Base-by-base conservation (phyloP, 1,140 invertebrate species). In the Arion vulgaris region DNA sequence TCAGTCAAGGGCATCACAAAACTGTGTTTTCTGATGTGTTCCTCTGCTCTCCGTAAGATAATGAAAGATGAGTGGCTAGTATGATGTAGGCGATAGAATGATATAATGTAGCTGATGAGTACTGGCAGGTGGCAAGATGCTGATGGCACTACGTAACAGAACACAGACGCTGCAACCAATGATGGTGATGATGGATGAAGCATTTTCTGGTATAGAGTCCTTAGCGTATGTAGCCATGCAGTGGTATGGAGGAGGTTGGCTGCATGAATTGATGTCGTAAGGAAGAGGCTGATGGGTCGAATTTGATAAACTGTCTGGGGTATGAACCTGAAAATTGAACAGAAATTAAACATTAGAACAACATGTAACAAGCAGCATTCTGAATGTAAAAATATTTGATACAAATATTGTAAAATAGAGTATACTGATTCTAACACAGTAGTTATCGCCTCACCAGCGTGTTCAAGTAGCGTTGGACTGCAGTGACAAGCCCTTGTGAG, bases 111-210 rank as follows among this genome's bases (percentile, higher is more conserved):
- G 76, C 68, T 81, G 83, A 53, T 82, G 85, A 66, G 51, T 13
- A 72, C 38, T 57, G 85, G 78, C 26, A 83, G 76, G 76, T 38
- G 76, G 51, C 74, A 86, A 57, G 83, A 66, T 66, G 83, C 82
- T 11, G 80, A 80, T n/a, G 62, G 62, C 62, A 66, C n/a, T 34
- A 75, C 80, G 84, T 1, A 79, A 51, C 23, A 76, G 79, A 68
- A 80, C 53, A 32, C 32, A 1, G 69, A 15, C n/a, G 45, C 51
- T 9, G 57, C 83, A 1, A 49, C 45, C 0, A 39, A 15, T 36
- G 66, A 77, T 28, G 32, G 51, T 28, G 57, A 53, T 51, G 57
- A 68, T 53, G 57, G 28, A 32, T 39, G 51, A 4, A 57, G 19
- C 78, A 80, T 36, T 80, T 80, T 80, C 39, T 80, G 78, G 17